These are phyloP conservation scores for Oscheius sp. DNA, from an alignment of 2,888 invertebrate genomes.

Conservation along the genomic window DNA sequence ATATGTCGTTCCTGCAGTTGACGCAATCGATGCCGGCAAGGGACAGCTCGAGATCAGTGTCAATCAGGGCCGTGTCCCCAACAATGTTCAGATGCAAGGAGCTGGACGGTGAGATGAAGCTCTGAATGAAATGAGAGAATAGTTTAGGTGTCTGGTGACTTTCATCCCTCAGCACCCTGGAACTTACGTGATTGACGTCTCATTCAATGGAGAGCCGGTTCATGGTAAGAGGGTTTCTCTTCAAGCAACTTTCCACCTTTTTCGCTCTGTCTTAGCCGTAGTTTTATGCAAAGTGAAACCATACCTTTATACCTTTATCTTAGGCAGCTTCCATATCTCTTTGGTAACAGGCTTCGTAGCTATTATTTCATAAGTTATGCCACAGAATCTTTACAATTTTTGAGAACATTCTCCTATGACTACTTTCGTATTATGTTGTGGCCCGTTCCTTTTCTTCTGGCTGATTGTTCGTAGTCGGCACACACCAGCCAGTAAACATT, in stretches of 20 bases:
- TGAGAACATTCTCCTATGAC: no score
- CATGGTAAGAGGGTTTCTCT: slow-evolving; percentile 79
- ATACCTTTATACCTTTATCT: no score
- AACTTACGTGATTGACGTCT: slow-evolving; percentile 90
- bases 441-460: no score
- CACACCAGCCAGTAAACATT: background rate
- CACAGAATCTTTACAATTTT: no score
- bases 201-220: slow-evolving; percentile 95
- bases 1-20: slow-evolving; percentile 81
- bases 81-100: slow-evolving; percentile 93
- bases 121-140: background rate
- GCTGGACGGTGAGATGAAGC: slow-evolving; percentile 81
- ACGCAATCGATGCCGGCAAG: slow-evolving; percentile 97
- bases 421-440: no score
- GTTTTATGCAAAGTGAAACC: no score
- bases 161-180: slow-evolving; percentile 93
- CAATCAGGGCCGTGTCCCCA: slow-evolving; percentile 98
- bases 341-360: no score
- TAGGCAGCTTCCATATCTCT: no score
- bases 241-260: background rate
- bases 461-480: no score
- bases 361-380: no score
- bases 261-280: no score
- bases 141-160: slow-evolving; percentile 79
- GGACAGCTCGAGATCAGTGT: slow-evolving; percentile 99